These are phyloP conservation scores for Thecocarcelia acutangulata DNA, from an alignment of 2,888 invertebrate genomes.

Conservation along the genomic window DNA sequence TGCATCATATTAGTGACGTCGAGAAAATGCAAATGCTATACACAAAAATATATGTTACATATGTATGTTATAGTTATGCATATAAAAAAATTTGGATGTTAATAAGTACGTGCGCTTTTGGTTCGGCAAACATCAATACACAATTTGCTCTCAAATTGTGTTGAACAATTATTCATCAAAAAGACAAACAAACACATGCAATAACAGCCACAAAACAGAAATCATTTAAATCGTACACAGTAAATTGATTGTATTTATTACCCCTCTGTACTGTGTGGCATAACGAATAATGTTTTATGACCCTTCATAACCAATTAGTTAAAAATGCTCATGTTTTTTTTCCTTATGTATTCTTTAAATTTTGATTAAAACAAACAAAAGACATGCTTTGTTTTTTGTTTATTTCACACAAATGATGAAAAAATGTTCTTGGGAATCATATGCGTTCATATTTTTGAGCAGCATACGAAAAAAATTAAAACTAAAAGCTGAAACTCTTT, in stretches of 20 bases:
- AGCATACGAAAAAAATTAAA: too few species aligned
- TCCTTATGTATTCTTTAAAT: constrained; percentile 29
- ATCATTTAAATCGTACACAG: not conserved
- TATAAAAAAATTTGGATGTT: not conserved
- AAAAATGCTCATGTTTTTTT: constrained; percentile 20
- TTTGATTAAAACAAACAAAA: constrained; percentile 57
- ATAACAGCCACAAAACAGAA: not conserved
- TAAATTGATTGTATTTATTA: constrained; percentile 11
- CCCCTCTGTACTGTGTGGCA: not conserved
- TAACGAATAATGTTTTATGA: constrained; percentile 35
- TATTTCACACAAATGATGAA: not conserved
- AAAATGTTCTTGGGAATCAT: too few species aligned
- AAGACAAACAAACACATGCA: constrained; percentile 5
- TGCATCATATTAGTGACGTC: too few species aligned
- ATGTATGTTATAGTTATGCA: not conserved
- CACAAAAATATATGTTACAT: too few species aligned
- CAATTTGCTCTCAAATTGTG: constrained; percentile 40
- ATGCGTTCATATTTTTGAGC: too few species aligned
- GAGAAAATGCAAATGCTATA: too few species aligned
- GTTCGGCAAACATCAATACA: constrained; percentile 10
- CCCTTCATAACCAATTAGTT: constrained; percentile 59
- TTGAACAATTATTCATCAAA: constrained; percentile 31
- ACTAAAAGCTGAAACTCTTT: too few species aligned
- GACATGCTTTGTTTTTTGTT: constrained; percentile 41
- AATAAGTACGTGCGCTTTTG: not conserved